Percentiles rank a stretch among this genome's conserved stretches.
phyloP scores from a whole-genome alignment of 2,113 vertebrate species.

The Danionella cerebrum region DNA sequence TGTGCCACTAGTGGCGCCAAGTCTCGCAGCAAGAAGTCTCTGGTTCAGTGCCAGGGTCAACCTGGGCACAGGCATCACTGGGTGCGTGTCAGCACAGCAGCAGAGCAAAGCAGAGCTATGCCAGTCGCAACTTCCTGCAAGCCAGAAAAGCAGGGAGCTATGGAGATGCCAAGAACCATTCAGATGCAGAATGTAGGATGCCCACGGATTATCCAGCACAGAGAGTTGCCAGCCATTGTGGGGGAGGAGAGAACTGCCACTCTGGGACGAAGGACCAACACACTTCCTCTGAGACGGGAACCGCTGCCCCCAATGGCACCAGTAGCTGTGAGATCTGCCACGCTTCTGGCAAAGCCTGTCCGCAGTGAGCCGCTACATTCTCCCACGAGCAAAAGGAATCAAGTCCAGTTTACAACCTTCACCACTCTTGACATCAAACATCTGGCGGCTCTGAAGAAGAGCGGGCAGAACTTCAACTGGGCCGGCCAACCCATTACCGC shows the following conservation, averaged over 20 bases:
- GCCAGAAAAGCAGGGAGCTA: constrained; percentile 38
- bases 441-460: constrained; percentile 61
- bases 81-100: constrained; percentile 74
- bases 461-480: constrained; percentile 77
- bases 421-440: constrained; percentile 72
- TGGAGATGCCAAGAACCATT: constrained; percentile 10
- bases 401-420: constrained; percentile 93
- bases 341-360: constrained; percentile 57
- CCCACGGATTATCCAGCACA: background rate
- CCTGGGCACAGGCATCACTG: constrained; percentile 83
- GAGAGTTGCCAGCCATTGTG: background rate
- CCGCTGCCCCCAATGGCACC: constrained; percentile 29
- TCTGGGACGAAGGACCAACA: constrained; percentile 54
- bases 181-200: constrained; percentile 36
- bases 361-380: constrained; percentile 75
- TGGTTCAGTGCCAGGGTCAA: constrained; percentile 66
- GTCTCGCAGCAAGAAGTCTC: constrained; percentile 71
- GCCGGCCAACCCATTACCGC: constrained; percentile 57
- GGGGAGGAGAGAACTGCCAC: constrained; percentile 73
- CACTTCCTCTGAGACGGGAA: constrained; percentile 43
- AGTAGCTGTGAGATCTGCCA: constrained; percentile 49
- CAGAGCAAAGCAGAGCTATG: constrained; percentile 48
- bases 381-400: constrained; percentile 93
- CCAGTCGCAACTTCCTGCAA: constrained; percentile 64
- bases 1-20: constrained; percentile 77